These are phyloP conservation scores for Apostichopus leukothele DNA, from an alignment of 53 echinoderm and acorn worm genomes.

Conservation along the genomic window DNA sequence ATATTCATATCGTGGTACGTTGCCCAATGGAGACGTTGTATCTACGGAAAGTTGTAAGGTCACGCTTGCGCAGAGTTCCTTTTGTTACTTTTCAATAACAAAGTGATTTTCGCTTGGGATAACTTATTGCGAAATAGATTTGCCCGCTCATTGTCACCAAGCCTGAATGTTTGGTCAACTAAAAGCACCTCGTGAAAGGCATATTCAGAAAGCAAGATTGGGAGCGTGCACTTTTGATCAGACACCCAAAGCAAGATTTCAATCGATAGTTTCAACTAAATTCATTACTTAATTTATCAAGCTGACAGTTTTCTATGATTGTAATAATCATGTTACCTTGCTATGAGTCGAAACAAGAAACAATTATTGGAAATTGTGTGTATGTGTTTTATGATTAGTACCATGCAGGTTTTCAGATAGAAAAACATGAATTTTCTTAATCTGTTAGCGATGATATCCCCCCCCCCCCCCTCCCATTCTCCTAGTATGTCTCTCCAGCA, in stretches of 20 bases:
- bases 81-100: constrained; percentile 8
- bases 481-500: too few species aligned
- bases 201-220: neutral
- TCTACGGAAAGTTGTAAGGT: constrained; percentile 40
- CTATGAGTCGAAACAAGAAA: too few species aligned
- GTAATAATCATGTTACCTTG: too few species aligned
- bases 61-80: constrained; percentile 20
- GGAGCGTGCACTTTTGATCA: neutral
- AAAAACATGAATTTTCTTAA: too few species aligned
- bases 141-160: neutral
- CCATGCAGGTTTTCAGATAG: too few species aligned
- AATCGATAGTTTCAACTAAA: too few species aligned
- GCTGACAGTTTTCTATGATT: too few species aligned
- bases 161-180: constrained; percentile 1
- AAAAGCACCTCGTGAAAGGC: neutral
- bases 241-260: neutral
- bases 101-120: constrained; percentile 33
- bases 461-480: too few species aligned
- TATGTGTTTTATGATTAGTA: too few species aligned
- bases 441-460: too few species aligned
- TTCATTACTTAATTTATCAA: too few species aligned
- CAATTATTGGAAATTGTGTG: too few species aligned
- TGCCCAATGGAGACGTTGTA: constrained; percentile 14
- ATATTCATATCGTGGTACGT: neutral
- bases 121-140: constrained; percentile 20